These are phyloP conservation scores for Lemur catta DNA, from an alignment of 2,797 vertebrate species.

Conservation along the genomic window DNA sequence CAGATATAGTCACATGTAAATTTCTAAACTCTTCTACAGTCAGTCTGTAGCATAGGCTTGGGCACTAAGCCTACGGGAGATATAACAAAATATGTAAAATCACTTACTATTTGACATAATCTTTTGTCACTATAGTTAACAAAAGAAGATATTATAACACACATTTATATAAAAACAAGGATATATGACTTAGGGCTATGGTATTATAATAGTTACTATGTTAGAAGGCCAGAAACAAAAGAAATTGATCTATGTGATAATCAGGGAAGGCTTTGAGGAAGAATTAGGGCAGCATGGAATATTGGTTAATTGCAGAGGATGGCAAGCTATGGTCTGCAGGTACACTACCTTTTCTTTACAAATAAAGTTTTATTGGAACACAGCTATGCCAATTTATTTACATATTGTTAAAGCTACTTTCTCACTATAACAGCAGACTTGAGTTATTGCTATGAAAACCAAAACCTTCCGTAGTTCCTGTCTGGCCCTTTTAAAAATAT, in stretches of 20 bases:
- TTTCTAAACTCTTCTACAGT: neutral
- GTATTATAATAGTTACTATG: neutral
- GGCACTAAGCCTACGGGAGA: neutral
- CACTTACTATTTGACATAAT: neutral
- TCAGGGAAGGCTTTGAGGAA: neutral
- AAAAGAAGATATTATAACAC: neutral
- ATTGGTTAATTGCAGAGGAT: neutral
- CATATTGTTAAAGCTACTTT: neutral
- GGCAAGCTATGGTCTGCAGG: neutral
- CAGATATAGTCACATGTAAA: neutral
- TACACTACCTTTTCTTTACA: neutral
- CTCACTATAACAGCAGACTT: neutral
- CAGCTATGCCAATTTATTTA: neutral
- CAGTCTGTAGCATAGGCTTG: neutral
- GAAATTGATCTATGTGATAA: neutral
- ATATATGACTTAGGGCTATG: neutral
- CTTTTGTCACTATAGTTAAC: neutral
- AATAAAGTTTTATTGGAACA: constrained; percentile 21
- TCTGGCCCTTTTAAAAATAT: neutral
- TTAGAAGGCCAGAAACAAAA: neutral
- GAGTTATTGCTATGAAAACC: neutral
- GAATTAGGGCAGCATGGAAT: neutral
- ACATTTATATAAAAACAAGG: neutral
- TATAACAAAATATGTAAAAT: neutral
- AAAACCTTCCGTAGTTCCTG: neutral